phyloP scores from a whole-genome alignment of 2,113 vertebrate species.

The Sinocyclocheilus anophthalmus region DNA sequence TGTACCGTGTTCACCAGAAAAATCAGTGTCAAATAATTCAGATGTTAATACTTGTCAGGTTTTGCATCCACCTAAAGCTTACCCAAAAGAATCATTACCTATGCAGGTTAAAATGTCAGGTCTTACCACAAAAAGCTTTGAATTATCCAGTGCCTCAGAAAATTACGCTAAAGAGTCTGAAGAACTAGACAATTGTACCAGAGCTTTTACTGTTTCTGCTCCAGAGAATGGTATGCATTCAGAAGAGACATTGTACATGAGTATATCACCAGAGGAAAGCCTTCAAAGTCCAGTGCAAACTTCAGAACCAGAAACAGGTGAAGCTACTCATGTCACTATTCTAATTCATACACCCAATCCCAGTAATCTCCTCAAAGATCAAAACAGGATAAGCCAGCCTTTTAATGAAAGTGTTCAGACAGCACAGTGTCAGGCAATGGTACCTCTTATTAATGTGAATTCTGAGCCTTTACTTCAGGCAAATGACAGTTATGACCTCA shows the following conservation, averaged over 20 bases:
- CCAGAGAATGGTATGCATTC: slow-evolving; percentile 33
- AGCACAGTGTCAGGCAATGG: slow-evolving; percentile 3
- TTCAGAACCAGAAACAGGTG: slow-evolving; percentile 41
- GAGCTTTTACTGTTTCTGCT: slow-evolving; percentile 15
- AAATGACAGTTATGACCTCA: slow-evolving; percentile 41
- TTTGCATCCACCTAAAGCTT: slow-evolving; percentile 38
- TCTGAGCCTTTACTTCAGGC: slow-evolving; percentile 45
- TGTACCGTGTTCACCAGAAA: slow-evolving; percentile 29
- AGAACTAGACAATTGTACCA: slow-evolving; percentile 32
- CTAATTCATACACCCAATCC: not conserved
- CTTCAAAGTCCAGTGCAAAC: slow-evolving; percentile 26
- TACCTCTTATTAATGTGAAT: slow-evolving; percentile 52
- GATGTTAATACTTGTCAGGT: slow-evolving; percentile 34
- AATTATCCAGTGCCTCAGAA: slow-evolving; percentile 51
- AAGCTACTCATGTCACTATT: slow-evolving; percentile 37
- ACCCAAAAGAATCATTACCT: slow-evolving; percentile 49
- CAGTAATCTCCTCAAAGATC: slow-evolving; percentile 26
- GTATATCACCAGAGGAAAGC: slow-evolving; percentile 27
- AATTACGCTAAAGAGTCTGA: slow-evolving; percentile 37
- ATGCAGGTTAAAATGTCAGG: slow-evolving; percentile 55
- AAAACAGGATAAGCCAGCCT: slow-evolving; percentile 37
- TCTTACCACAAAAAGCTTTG: slow-evolving; percentile 43
- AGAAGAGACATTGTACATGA: slow-evolving; percentile 26
- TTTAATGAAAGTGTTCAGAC: slow-evolving; percentile 9
- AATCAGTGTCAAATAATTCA: slow-evolving; percentile 30